These are phyloP conservation scores for Tholera decimalis DNA, from an alignment of 2,888 invertebrate species.

Conservation along the genomic window DNA sequence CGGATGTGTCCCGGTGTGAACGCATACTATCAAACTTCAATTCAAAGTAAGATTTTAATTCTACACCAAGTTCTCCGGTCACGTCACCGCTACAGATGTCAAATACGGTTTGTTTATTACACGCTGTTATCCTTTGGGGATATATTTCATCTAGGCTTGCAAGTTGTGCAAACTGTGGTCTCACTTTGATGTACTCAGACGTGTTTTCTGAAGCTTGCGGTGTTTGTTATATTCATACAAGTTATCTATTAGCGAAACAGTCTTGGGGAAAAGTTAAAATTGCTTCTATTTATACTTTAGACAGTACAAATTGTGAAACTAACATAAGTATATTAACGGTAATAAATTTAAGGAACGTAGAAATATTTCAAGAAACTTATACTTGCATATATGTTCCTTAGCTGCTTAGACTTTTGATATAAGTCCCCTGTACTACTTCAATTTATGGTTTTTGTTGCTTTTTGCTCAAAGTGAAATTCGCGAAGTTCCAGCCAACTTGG, in stretches of 20 bases:
- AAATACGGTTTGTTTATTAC: conserved; percentile 60
- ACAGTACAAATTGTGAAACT: conserved; percentile 34
- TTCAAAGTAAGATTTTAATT: conserved; percentile 47
- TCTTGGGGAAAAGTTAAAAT: conserved; percentile 49
- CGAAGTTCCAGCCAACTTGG: conserved; percentile 14
- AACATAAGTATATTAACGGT: conserved; percentile 48
- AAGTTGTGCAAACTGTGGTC: conserved; percentile 48
- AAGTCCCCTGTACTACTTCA: conserved; percentile 55
- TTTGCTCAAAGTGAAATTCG: conserved; percentile 32
- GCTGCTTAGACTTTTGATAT: conserved; percentile 45
- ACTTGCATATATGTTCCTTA: background rate
- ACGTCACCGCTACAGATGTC: conserved; percentile 44
- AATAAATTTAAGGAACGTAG: conserved; percentile 12
- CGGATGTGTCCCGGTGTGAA: conserved; percentile 65
- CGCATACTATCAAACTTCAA: conserved; percentile 40
- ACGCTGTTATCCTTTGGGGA: conserved; percentile 44
- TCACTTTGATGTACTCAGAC: conserved; percentile 46
- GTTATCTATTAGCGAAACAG: conserved; percentile 24
- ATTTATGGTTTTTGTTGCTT: conserved; percentile 12
- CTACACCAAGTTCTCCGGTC: conserved; percentile 33
- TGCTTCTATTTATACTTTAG: conserved; percentile 38
- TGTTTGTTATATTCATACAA: conserved; percentile 46
- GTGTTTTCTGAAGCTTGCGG: conserved; percentile 43
- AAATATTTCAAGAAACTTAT: conserved; percentile 51
- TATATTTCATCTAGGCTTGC: conserved; percentile 59